Evolutionary conservation across 2,888 invertebrate species (phyloP).

Genomic region (Miltochrista miniata): DNA sequence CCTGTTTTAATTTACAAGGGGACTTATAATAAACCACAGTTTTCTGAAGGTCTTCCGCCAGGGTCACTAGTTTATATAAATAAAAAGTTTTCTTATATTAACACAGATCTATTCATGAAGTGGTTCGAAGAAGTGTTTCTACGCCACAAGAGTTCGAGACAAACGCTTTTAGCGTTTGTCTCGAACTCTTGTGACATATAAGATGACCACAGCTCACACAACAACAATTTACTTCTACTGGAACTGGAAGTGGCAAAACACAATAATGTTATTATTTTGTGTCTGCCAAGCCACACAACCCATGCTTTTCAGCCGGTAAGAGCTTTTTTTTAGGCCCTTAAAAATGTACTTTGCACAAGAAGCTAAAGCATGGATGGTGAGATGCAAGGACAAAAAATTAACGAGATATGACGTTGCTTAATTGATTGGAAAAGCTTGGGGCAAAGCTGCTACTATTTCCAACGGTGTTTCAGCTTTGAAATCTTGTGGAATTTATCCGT

Average conservation of each 20-base stretch:
- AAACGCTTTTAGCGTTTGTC: background rate
- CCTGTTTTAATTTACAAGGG: slow-evolving; percentile 14
- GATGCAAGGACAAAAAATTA: slow-evolving; percentile 16
- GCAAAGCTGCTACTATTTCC: slow-evolving; percentile 23
- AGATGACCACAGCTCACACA: too few relatives aligned
- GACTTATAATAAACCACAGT: slow-evolving; percentile 35
- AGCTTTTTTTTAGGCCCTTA: slow-evolving; percentile 2
- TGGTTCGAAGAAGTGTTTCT: slow-evolving; percentile 1
- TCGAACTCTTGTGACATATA: too few relatives aligned
- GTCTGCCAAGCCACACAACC: slow-evolving; percentile 3
- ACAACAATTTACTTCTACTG: too few relatives aligned
- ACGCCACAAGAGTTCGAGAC: slow-evolving; percentile 7
- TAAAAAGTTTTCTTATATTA: slow-evolving; percentile 21
- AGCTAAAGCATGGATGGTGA: slow-evolving; percentile 7
- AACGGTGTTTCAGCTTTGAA: slow-evolving; percentile 32
- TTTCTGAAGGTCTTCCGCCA: slow-evolving; percentile 28
- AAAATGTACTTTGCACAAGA: background rate
- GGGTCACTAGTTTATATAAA: slow-evolving; percentile 29
- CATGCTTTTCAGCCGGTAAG: slow-evolving; percentile 5
- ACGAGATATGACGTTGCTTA: slow-evolving; percentile 23
- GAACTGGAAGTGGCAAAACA: background rate
- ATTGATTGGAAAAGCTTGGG: slow-evolving; percentile 27
- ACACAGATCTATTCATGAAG: slow-evolving; percentile 6
- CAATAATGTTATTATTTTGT: background rate
- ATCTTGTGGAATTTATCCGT: slow-evolving; percentile 29